These are phyloP conservation scores for Anser brachyrhynchus DNA, from an alignment of 2,113 vertebrate species.

Conservation along the genomic window DNA sequence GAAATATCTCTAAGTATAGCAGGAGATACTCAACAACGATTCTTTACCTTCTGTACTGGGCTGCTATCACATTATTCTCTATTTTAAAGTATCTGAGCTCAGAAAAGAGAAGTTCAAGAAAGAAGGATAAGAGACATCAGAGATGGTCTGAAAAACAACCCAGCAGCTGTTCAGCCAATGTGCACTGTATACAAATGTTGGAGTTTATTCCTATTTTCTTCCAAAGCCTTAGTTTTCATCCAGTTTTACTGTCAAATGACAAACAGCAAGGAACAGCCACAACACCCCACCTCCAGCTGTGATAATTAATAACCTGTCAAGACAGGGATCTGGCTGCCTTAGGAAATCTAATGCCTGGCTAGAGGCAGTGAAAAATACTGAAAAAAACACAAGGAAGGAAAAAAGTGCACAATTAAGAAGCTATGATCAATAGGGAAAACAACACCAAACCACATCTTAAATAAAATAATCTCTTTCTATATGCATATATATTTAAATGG, in stretches of 20 bases:
- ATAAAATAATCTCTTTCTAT: background rate
- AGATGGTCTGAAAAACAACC: constrained; percentile 39
- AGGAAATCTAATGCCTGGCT: constrained; percentile 47
- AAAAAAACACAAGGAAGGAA: background rate
- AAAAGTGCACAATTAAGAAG: background rate
- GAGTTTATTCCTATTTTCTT: constrained; percentile 32
- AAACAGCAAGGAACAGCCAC: constrained; percentile 50
- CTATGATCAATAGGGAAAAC: background rate
- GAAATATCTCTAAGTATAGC: background rate
- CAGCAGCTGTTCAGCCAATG: constrained; percentile 52
- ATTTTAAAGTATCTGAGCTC: constrained; percentile 19
- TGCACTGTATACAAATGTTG: constrained; percentile 39
- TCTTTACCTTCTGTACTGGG: background rate
- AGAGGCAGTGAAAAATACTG: constrained; percentile 37
- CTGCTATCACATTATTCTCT: background rate
- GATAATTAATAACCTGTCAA: constrained; percentile 73
- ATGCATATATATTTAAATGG: background rate
- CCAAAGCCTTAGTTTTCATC: constrained; percentile 26
- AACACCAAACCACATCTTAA: background rate
- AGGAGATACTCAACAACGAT: background rate
- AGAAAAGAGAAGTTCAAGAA: background rate
- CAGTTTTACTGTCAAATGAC: constrained; percentile 46
- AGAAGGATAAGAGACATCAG: background rate
- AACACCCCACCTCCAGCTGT: constrained; percentile 53
- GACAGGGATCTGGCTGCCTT: constrained; percentile 28